A percentile compares a stretch with the other conserved stretches of the same genome.
Evolutionary conservation across 2,797 vertebrate species (phyloP).

Genomic region (Myotis findleyi): DNA sequence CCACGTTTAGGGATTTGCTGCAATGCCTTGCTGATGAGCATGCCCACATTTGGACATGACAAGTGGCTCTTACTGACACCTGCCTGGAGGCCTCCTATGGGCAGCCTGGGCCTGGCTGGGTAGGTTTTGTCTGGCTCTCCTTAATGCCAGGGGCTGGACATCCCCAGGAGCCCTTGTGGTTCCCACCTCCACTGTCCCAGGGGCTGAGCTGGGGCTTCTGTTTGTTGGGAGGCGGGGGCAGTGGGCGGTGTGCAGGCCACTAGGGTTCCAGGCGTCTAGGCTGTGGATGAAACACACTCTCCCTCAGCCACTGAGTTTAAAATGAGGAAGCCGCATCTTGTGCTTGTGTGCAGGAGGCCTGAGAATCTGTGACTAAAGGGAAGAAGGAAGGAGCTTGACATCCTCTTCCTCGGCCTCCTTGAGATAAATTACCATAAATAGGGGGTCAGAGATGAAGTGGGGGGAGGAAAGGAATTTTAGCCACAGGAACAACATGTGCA

Average conservation of each 20-base stretch:
- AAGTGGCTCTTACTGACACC: background rate
- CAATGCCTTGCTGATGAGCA: background rate
- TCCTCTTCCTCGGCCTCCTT: background rate
- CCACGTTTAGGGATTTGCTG: background rate
- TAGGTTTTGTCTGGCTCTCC: background rate
- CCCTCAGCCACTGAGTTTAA: background rate
- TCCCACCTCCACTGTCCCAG: background rate
- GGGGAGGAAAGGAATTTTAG: background rate
- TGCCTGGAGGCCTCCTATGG: background rate
- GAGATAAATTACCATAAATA: background rate
- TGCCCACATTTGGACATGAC: background rate
- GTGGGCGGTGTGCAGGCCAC: background rate
- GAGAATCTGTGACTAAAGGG: background rate
- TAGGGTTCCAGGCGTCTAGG: background rate
- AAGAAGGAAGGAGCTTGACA: background rate
- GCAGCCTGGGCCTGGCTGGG: background rate
- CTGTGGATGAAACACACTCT: background rate
- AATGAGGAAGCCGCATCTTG: background rate
- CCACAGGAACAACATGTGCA: background rate
- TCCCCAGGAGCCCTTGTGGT: background rate
- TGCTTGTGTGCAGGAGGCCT: background rate
- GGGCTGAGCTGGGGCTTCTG: background rate
- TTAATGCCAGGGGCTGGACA: no score
- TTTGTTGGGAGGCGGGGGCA: background rate
- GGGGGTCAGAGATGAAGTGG: accelerated